Conservation (phyloP, 1,140 invertebrate genomes). For the Drosophila suzukii region DNA sequence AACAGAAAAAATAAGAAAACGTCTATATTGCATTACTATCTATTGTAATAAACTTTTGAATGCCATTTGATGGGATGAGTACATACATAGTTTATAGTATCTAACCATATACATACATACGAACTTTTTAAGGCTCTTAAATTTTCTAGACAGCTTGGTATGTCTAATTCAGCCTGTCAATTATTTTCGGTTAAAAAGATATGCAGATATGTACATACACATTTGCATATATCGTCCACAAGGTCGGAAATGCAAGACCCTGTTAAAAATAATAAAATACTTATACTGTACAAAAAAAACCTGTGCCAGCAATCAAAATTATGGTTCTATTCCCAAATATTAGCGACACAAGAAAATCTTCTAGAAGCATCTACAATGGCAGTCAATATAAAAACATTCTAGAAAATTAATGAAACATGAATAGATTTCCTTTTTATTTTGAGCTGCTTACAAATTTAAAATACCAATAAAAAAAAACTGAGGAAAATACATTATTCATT, state of each 20-base stretch:
- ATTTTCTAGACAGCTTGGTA: background rate
- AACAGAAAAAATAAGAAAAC: too few species aligned
- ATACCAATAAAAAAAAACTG: too few species aligned
- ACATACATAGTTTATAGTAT: background rate
- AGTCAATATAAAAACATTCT: background rate
- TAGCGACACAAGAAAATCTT: background rate
- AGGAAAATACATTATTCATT: too few species aligned
- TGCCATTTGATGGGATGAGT: too few species aligned
- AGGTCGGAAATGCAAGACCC: background rate
- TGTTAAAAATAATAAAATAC: background rate
- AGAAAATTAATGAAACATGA: too few species aligned
- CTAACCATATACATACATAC: background rate
- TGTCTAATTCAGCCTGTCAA: background rate
- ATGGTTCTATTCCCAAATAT: background rate
- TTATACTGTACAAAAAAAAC: background rate
- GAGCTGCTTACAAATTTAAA: too few species aligned
- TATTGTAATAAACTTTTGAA: too few species aligned
- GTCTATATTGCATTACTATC: too few species aligned
- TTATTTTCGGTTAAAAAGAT: background rate
- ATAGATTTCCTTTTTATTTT: too few species aligned
- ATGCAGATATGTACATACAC: too few species aligned
- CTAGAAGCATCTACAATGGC: background rate
- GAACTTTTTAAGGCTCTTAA: background rate
- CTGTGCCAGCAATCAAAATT: constrained; percentile 6
- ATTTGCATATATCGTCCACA: background rate